Evolutionary conservation across 1,140 invertebrate species (phyloP), one percentile per base, ranked within the genome.

Genomic region (Brachystomella parvula): DNA sequence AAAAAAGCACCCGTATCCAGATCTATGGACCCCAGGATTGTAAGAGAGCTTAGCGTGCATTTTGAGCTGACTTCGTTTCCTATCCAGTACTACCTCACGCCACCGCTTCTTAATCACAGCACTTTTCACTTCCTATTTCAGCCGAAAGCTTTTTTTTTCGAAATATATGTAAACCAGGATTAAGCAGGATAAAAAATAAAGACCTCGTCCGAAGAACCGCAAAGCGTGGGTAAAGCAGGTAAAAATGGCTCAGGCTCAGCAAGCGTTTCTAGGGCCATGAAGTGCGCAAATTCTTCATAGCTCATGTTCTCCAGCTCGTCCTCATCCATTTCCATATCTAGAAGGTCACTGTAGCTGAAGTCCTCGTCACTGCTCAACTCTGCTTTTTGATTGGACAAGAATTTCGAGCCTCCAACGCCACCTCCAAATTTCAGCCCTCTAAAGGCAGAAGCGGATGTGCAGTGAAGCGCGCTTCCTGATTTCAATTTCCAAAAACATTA

Each of bases 1-100:
- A 72, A 72, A 21, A 1, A 65, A 49, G 32, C 35, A 15, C 29
- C 61, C 6, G 19, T 33, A 60, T 15, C 28, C 28, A 32, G 32
- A 12, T 6, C 58, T 3, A 60, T 60, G 58, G 31, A 60, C 31
- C 12, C 58, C 58, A 30, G 58, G 58, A 26, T 60, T 60, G 28
- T 6, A 15, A 60, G 58, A 3, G 31, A 28, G 31, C 15, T 26
- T 15, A 29, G 32, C 58, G 19, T 30, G 15, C 3, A 9, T 19
- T 19, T 29, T 60, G 15, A 60, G 31, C 9, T 15, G 15, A 15
- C 31, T 30, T 15, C 58, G 58, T 33, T 60, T 60, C 3, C 15
- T 15, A 12, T 60, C 15, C 15, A 60, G 58, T 12, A 30, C 32
- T 24, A 9, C 15, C 17, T 60, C 58, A 26, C 3, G 15, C 24